Conservation (phyloP, 1,140 invertebrate species). For the Mactra quadrangularis region DNA sequence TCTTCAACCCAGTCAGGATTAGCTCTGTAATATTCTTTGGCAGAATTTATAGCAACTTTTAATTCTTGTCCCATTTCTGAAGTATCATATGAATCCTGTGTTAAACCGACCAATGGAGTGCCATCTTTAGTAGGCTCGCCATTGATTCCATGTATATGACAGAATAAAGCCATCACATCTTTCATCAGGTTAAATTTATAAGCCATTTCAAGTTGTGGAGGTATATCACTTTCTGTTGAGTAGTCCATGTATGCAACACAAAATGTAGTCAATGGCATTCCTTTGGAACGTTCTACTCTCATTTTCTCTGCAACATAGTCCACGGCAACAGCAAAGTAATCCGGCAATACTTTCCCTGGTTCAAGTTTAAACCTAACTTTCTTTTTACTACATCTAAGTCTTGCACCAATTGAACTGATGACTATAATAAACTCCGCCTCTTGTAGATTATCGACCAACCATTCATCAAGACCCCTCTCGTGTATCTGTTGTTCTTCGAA, state of each 20-base stretch:
- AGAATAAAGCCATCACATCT: slow-evolving; percentile 75
- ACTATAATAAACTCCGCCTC: slow-evolving; percentile 80
- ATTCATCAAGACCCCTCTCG: slow-evolving; percentile 76
- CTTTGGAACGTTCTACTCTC: slow-evolving; percentile 77
- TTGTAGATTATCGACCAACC: slow-evolving; percentile 78
- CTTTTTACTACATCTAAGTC: slow-evolving; percentile 79
- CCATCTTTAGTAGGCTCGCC: slow-evolving; percentile 69
- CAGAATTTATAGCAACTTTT: slow-evolving; percentile 75
- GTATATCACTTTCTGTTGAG: slow-evolving; percentile 78
- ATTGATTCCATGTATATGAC: slow-evolving; percentile 73
- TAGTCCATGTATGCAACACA: slow-evolving; percentile 78
- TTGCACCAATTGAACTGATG: slow-evolving; percentile 79
- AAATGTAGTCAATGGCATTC: slow-evolving; percentile 75
- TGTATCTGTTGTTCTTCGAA: slow-evolving; percentile 78
- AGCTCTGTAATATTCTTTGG: slow-evolving; percentile 75
- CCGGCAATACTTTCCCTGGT: slow-evolving; percentile 69
- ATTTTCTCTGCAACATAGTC: slow-evolving; percentile 82
- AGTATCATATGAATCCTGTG: slow-evolving; percentile 67
- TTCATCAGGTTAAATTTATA: slow-evolving; percentile 78
- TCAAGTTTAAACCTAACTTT: slow-evolving; percentile 73
- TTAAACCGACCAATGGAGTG: slow-evolving; percentile 58
- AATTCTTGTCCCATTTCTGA: slow-evolving; percentile 75
- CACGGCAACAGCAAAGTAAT: slow-evolving; percentile 81
- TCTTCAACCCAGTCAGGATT: slow-evolving; percentile 81
- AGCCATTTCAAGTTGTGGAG: slow-evolving; percentile 77